Percentiles rank a stretch among this genome's conserved stretches.
These are phyloP conservation scores for Carollia perspicillata DNA, from an alignment of 2,113 vertebrate genomes.

Conservation along the genomic window DNA sequence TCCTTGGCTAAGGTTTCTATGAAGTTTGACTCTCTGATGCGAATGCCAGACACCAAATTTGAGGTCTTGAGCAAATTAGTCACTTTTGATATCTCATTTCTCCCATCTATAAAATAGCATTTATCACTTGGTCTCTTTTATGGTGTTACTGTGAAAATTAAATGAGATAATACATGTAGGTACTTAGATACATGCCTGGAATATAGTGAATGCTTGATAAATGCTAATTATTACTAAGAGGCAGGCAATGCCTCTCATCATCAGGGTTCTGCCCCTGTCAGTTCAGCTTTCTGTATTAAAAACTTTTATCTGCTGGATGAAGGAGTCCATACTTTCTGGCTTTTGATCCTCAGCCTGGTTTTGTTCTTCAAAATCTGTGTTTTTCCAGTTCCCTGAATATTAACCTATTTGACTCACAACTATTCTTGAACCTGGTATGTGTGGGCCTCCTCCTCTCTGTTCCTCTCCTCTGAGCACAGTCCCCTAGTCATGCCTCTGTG, in stretches of 20 bases:
- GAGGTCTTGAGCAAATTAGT: neutral
- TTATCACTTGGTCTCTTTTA: neutral
- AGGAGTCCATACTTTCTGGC: neutral
- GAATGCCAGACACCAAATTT: neutral
- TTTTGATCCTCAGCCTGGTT: neutral
- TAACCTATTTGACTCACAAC: neutral
- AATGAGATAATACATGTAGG: neutral
- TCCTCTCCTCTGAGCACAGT: neutral
- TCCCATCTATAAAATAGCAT: neutral
- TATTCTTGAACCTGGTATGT: accelerated
- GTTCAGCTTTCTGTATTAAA: neutral
- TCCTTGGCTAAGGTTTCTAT: neutral
- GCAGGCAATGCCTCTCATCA: neutral
- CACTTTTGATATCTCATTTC: neutral
- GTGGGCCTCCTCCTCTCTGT: neutral
- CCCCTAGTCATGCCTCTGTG: too few species aligned
- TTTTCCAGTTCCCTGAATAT: neutral
- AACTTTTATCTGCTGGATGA: neutral
- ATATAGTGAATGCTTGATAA: neutral
- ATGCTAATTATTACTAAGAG: too few species aligned
- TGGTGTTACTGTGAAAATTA: neutral
- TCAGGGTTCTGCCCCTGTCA: neutral
- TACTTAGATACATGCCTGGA: neutral
- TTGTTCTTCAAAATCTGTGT: neutral
- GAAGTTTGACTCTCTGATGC: neutral